Percentiles rank a stretch among this genome's conserved stretches.
Conservation (phyloP, 2,888 invertebrate species). For the Marronus borbonicus region DNA sequence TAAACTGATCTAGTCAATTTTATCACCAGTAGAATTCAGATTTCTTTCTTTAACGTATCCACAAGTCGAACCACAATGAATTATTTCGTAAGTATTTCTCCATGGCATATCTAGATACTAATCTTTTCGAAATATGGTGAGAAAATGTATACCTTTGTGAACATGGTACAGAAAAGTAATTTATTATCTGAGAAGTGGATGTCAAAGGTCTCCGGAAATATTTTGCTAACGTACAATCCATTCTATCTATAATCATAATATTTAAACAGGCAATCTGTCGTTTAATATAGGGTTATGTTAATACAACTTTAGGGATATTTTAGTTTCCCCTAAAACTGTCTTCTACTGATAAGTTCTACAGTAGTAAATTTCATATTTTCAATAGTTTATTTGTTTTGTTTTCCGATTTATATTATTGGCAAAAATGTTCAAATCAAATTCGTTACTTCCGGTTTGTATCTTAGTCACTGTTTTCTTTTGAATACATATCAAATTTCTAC, state of each 20-base stretch:
- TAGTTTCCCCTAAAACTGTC: no score
- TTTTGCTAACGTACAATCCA: no score
- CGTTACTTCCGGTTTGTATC: not conserved
- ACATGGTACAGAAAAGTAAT: no score
- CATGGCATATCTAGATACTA: not conserved
- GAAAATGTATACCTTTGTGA: not conserved
- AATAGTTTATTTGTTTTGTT: no score
- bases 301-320: no score
- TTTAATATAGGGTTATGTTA: no score
- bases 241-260: no score
- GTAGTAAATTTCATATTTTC: no score
- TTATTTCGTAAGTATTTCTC: constrained; percentile 55
- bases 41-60: constrained; percentile 45
- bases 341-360: no score
- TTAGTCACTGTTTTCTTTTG: not conserved
- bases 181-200: no score
- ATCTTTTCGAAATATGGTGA: constrained; percentile 5
- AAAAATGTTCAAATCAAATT: not conserved
- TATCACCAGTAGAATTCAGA: constrained; percentile 47
- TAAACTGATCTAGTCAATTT: constrained; percentile 54
- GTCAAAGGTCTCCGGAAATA: no score
- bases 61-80: constrained; percentile 52
- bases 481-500: not conserved
- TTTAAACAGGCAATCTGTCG: no score
- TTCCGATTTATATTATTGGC: not conserved